Evolutionary conservation across 2,797 vertebrate species (phyloP).

Genomic region (Gymnopithys bicolor): DNA sequence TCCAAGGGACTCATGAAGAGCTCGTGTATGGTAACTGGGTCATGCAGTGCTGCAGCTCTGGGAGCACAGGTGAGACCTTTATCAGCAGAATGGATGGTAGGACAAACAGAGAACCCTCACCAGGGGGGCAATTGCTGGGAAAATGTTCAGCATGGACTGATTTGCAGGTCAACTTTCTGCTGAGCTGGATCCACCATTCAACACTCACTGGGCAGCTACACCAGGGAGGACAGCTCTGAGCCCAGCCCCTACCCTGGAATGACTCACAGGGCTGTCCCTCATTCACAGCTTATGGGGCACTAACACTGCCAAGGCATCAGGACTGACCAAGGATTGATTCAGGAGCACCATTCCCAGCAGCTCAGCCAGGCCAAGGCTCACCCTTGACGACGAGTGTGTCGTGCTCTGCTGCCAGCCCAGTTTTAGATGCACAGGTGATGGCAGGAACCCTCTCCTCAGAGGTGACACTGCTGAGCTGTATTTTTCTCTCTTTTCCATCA

Average conservation of each 20-base stretch:
- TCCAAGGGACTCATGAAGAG: background rate
- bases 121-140: background rate
- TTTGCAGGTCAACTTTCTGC: background rate
- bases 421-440: accelerated
- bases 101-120: background rate
- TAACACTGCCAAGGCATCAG: background rate
- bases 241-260: background rate
- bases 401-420: background rate
- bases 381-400: accelerated
- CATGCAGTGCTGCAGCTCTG: background rate
- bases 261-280: background rate
- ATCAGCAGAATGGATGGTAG: background rate
- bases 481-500: background rate
- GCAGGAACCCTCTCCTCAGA: background rate
- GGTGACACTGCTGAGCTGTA: background rate
- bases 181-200: background rate
- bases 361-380: background rate
- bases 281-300: background rate
- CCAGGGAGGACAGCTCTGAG: background rate
- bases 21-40: background rate
- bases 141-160: background rate
- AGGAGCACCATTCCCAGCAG: background rate
- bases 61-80: background rate
- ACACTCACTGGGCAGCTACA: background rate
- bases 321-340: background rate